phyloP scores from a whole-genome alignment of 2,888 invertebrate genomes.

The Hirudinaria manillensis region DNA sequence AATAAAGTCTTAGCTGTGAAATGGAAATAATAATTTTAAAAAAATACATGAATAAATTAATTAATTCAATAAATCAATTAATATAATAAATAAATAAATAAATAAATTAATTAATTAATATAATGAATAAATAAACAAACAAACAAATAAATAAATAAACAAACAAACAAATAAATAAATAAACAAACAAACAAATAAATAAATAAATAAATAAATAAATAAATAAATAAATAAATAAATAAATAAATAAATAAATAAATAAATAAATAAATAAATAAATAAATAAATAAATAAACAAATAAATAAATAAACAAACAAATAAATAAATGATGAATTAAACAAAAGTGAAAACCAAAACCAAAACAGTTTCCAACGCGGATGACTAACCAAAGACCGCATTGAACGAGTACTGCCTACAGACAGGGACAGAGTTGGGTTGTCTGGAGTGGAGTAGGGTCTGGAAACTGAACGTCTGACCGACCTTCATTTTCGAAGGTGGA shows the following conservation, averaged over 20 bases:
- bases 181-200: too few relatives aligned
- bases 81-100: background rate
- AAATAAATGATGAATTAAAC: too few relatives aligned
- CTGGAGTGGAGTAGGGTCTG: slow-evolving; percentile 18
- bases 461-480: slow-evolving; percentile 35
- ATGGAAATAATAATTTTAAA: too few relatives aligned
- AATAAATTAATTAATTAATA: background rate
- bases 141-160: too few relatives aligned
- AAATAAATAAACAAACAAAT: too few relatives aligned
- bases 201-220: background rate
- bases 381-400: slow-evolving; percentile 40
- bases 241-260: background rate
- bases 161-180: too few relatives aligned
- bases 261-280: background rate
- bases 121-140: too few relatives aligned
- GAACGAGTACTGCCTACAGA: slow-evolving; percentile 41
- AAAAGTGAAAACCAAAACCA: background rate
- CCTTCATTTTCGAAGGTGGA: slow-evolving; percentile 28
- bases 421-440: slow-evolving; percentile 23
- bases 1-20: too few relatives aligned
- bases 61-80: too few relatives aligned
- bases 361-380: background rate
- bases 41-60: too few relatives aligned
- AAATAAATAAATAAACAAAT: background rate
- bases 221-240: background rate